A percentile compares a stretch with the other conserved stretches of the same genome.
Conservation (phyloP, 2,888 invertebrate genomes). For the Odontocerum albicorne region DNA sequence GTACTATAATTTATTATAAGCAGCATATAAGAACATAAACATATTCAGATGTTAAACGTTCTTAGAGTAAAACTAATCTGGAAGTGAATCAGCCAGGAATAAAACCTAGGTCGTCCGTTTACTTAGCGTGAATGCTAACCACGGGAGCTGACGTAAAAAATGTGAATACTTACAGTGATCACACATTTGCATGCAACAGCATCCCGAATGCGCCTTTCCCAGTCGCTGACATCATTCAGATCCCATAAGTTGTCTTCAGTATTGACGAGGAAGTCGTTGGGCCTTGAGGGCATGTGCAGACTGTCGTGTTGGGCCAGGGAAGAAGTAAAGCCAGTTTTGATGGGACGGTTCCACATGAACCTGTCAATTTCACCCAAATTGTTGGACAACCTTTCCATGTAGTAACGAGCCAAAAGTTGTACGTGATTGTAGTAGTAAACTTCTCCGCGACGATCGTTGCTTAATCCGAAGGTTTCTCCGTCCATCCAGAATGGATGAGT, state of each 20-base stretch:
- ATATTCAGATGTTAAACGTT: no score
- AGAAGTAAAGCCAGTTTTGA: constrained; percentile 61
- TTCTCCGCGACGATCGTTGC: constrained; percentile 63
- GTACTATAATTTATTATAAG: no score
- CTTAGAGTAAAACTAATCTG: no score
- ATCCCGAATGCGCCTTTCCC: constrained; percentile 52
- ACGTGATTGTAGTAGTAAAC: constrained; percentile 60
- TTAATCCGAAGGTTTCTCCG: constrained; percentile 53
- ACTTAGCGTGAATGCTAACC: no score
- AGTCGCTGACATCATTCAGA: constrained; percentile 40
- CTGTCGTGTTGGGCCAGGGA: constrained; percentile 60
- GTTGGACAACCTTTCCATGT: constrained; percentile 65
- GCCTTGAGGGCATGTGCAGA: constrained; percentile 56
- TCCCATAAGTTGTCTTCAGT: constrained; percentile 41
- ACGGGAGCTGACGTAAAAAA: no score
- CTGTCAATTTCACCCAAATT: constrained; percentile 57
- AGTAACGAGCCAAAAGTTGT: constrained; percentile 54
- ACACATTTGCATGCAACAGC: constrained; percentile 53
- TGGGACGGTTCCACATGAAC: constrained; percentile 58
- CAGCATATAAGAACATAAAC: no score
- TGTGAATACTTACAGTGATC: constrained; percentile 42
- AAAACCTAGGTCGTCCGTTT: no score
- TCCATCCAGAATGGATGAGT: constrained; percentile 68
- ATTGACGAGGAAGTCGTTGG: constrained; percentile 44
- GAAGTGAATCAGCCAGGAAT: no score